Evolutionary conservation across 2,113 vertebrate species (phyloP), one percentile per base, ranked within the genome.

Genomic region (Morone saxatilis): DNA sequence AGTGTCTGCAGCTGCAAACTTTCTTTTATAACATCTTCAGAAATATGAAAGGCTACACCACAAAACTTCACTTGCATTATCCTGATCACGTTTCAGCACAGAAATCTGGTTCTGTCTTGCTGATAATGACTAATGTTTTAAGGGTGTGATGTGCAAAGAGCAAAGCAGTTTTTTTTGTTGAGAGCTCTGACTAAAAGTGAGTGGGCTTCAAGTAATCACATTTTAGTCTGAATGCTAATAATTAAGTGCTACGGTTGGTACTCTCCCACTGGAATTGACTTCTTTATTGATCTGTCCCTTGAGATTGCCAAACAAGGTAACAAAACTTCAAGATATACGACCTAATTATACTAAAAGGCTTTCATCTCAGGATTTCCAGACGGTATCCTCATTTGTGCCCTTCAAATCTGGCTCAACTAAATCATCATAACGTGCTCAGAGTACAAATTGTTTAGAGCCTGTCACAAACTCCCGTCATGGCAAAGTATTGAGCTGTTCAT

Each of bases 301-400:
- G 40, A 71, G 25, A 59, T 16, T 43, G 8, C 43, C 14, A 53
- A 47, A 60, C 20, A 22, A 22, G 66, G 50, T 36, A 67, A 77
- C 14, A 67, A 67, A 78, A 66, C 20, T 9, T 12, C 25, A 36
- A 69, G 68, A 91, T 85, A 87, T 88, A 89, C 38, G 25, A 69
- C 45, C 19, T 70, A 75, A 91, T 89, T 79, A 57, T 9, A 25
- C 66, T 86, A 80, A 88, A 82, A 89, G 65, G 68, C 38, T 80
- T 53, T 71, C 4, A 16, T 77, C 70, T 80, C 25, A 20, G 43
- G 41, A 68, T 70, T 84, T 62, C 9, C 36, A 73, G 68, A 54
- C 56, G 7, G 5, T 41, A 45, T 72, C 54, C 22, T 75, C 22
- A 50, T 82, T 67, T 70, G 16, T 72, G 20, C 14, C 43, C 43